phyloP scores from a whole-genome alignment of 1,140 invertebrate species.

The Batillaria attramentaria region DNA sequence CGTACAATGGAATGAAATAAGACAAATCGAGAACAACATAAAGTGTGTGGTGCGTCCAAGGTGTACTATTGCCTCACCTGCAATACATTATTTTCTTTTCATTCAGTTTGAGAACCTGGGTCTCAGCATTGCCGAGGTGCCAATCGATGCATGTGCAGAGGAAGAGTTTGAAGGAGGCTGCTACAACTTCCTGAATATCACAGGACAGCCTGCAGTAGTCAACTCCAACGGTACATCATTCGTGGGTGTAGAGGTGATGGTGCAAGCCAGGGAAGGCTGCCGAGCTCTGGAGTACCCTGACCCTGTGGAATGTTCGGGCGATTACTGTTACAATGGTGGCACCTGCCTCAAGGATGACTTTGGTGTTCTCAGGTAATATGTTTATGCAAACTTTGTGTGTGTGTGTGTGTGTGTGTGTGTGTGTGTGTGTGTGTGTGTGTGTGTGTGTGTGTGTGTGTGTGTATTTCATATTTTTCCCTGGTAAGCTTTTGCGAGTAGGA shows the following conservation, averaged over 20 bases:
- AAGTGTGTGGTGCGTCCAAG: too few species aligned
- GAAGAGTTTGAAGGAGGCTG: slow-evolving; percentile 94
- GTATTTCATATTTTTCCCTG: not conserved
- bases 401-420: not conserved
- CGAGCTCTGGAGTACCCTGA: slow-evolving; percentile 53
- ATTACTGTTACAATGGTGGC: slow-evolving; percentile 95
- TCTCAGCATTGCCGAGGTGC: slow-evolving; percentile 97
- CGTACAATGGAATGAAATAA: too few species aligned
- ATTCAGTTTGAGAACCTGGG: slow-evolving; percentile 90
- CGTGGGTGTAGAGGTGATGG: slow-evolving; percentile 92
- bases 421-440: not conserved
- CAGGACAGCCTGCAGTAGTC: slow-evolving; percentile 87
- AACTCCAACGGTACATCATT: slow-evolving; percentile 97
- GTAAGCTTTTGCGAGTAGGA: too few species aligned
- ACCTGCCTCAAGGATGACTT: slow-evolving; percentile 84
- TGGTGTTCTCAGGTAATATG: slow-evolving; percentile 84
- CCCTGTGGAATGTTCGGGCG: slow-evolving; percentile 83
- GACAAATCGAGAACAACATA: too few species aligned
- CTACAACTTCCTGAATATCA: slow-evolving; percentile 92
- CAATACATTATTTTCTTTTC: slow-evolving; percentile 32
- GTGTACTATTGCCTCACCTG: too few species aligned
- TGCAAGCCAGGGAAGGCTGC: slow-evolving; percentile 85
- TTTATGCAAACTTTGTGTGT: too few species aligned
- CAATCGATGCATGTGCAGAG: slow-evolving; percentile 97
- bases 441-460: not conserved